phyloP scores from a whole-genome alignment of 2,888 invertebrate species.

The Cheilosia vulpina region DNA sequence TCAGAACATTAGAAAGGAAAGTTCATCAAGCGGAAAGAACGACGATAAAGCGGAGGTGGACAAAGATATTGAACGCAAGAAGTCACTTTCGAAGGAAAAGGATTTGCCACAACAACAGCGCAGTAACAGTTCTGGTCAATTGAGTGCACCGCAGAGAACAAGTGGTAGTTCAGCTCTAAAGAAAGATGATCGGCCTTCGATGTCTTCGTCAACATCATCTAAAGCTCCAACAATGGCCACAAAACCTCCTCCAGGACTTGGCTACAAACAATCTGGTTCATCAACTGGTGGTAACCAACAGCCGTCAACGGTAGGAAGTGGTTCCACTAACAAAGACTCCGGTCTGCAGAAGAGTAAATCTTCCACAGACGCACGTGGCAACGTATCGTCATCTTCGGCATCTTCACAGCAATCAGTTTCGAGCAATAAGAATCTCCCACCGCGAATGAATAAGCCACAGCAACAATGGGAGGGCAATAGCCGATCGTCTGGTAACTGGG shows the following conservation, averaged over 20 bases:
- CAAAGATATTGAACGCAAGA: constrained; percentile 78
- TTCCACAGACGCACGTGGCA: constrained; percentile 62
- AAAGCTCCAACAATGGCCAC: constrained; percentile 67
- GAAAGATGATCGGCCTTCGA: constrained; percentile 77
- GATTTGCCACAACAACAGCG: constrained; percentile 76
- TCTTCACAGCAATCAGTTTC: constrained; percentile 61
- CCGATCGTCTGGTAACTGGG: constrained; percentile 67
- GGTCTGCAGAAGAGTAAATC: constrained; percentile 77
- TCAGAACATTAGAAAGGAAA: constrained; percentile 75
- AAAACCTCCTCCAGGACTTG: constrained; percentile 78
- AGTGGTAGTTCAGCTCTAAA: constrained; percentile 70
- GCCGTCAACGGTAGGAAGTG: constrained; percentile 81
- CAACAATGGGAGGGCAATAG: constrained; percentile 67
- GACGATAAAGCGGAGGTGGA: constrained; percentile 92
- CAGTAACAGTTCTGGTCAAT: constrained; percentile 76
- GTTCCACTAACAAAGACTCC: constrained; percentile 81
- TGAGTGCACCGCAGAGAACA: constrained; percentile 58
- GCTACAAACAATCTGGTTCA: constrained; percentile 69
- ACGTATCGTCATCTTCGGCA: constrained; percentile 26
- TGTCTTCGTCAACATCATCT: constrained; percentile 75
- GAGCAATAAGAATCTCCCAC: constrained; percentile 57
- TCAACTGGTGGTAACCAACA: constrained; percentile 78
- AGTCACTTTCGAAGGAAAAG: constrained; percentile 80
- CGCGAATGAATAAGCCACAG: constrained; percentile 50
- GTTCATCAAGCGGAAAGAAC: constrained; percentile 76